A percentile compares a stretch with the other conserved stretches of the same genome.
Conservation (phyloP, 2,797 vertebrate genomes). For the Gallinago stenura region DNA sequence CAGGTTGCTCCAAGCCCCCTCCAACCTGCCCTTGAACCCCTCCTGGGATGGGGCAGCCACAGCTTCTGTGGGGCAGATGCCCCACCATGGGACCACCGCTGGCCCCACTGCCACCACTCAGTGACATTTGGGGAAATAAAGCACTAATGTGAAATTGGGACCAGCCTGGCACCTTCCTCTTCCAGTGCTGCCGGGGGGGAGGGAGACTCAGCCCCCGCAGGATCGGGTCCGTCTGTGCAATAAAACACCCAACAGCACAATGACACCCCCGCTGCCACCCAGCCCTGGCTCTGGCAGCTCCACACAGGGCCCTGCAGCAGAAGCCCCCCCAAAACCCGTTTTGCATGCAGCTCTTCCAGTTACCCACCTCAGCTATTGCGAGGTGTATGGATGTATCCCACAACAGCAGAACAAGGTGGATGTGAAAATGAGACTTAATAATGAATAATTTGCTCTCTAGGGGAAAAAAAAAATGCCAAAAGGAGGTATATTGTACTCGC, state of each 20-base stretch:
- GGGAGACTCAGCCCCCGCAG: background rate
- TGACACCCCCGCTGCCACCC: fast-evolving
- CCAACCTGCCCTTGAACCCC: no score
- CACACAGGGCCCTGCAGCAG: background rate
- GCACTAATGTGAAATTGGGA: background rate
- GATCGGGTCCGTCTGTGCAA: background rate
- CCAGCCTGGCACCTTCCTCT: no score
- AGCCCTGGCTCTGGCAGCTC: background rate
- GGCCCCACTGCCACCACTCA: background rate
- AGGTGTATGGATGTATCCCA: background rate
- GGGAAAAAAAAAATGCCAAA: background rate
- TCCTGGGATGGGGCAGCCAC: no score
- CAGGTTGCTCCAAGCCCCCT: no score
- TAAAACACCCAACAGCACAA: fast-evolving
- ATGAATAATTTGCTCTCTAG: conserved; percentile 30
- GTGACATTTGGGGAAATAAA: background rate
- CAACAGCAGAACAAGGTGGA: background rate
- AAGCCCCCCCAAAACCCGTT: fast-evolving
- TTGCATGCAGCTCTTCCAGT: background rate
- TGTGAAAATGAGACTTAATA: conserved; percentile 17
- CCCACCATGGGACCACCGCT: background rate
- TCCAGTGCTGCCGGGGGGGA: background rate
- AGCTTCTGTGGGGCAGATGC: background rate
- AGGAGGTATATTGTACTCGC: background rate
- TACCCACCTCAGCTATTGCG: background rate